Conservation (phyloP, 2,797 vertebrate genomes). For the Cuniculus paca region DNA sequence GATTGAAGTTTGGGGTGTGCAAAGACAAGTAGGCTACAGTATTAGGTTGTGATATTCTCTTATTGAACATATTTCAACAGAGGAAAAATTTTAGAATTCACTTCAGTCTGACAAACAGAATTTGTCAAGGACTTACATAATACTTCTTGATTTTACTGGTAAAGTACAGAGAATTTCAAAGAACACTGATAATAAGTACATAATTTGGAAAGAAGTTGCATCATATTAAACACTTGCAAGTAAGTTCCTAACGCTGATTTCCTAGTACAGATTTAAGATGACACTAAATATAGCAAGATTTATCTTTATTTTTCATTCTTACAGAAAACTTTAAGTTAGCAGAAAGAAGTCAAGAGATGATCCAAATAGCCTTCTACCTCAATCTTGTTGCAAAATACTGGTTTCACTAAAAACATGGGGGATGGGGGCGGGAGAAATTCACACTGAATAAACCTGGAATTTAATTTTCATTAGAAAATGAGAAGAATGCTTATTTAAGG, state of each 20-base stretch:
- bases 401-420: neutral
- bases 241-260: slow-evolving; percentile 39
- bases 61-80: neutral
- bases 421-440: too few species aligned
- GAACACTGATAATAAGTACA: neutral
- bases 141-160: neutral
- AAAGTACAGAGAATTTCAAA: slow-evolving; percentile 20
- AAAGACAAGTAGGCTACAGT: neutral
- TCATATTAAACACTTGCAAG: slow-evolving; percentile 16
- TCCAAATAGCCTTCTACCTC: neutral
- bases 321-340: neutral
- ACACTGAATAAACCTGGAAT: neutral
- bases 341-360: neutral
- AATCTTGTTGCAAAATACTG: neutral
- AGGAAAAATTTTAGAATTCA: neutral
- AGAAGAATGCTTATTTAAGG: neutral
- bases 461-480: neutral
- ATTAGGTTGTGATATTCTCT: neutral
- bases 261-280: neutral
- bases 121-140: neutral
- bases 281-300: neutral
- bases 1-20: neutral
- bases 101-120: neutral
- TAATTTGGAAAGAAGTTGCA: slow-evolving; percentile 18
- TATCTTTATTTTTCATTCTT: neutral